Percentiles rank a stretch among this genome's conserved stretches.
Evolutionary conservation across 1,140 invertebrate genomes (phyloP).

Genomic region (Hylaeus volcanicus): DNA sequence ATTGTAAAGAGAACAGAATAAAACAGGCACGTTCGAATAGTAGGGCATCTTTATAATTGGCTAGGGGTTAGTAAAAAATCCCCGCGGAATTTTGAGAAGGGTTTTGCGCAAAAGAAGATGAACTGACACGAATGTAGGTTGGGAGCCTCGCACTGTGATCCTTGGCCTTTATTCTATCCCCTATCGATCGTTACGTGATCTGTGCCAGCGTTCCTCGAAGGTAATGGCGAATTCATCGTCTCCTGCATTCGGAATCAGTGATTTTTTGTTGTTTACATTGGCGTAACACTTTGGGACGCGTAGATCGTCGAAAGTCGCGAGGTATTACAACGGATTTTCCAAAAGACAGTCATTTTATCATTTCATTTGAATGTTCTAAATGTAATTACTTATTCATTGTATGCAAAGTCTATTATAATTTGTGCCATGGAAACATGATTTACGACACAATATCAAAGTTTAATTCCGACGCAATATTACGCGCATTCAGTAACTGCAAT

Average conservation of each 20-base stretch:
- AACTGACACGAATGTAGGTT: conserved; percentile 9
- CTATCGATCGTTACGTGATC: conserved; percentile 6
- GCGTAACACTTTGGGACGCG: neutral
- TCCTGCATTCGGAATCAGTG: neutral
- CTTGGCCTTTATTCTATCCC: conserved; percentile 21
- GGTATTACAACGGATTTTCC: too few relatives aligned
- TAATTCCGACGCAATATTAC: too few relatives aligned
- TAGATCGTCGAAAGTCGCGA: too few relatives aligned
- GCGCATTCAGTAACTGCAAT: too few relatives aligned
- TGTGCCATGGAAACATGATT: too few relatives aligned
- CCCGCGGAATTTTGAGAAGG: conserved; percentile 10
- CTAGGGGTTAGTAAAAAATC: conserved; percentile 30
- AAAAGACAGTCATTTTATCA: too few relatives aligned
- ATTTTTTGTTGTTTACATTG: neutral
- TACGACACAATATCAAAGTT: too few relatives aligned
- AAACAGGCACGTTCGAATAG: neutral
- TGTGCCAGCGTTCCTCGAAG: conserved; percentile 8
- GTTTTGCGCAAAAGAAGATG: conserved; percentile 3
- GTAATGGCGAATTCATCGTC: conserved; percentile 8
- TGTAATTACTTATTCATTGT: too few relatives aligned
- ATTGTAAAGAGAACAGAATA: too few relatives aligned
- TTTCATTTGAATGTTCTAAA: too few relatives aligned
- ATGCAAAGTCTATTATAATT: too few relatives aligned
- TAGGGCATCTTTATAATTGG: conserved; percentile 3
- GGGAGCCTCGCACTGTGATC: conserved; percentile 6